A percentile compares a stretch with the other conserved stretches of the same genome.
These are phyloP conservation scores for Ephialtes manifestator DNA, from an alignment of 2,888 invertebrate genomes.

Conservation along the genomic window DNA sequence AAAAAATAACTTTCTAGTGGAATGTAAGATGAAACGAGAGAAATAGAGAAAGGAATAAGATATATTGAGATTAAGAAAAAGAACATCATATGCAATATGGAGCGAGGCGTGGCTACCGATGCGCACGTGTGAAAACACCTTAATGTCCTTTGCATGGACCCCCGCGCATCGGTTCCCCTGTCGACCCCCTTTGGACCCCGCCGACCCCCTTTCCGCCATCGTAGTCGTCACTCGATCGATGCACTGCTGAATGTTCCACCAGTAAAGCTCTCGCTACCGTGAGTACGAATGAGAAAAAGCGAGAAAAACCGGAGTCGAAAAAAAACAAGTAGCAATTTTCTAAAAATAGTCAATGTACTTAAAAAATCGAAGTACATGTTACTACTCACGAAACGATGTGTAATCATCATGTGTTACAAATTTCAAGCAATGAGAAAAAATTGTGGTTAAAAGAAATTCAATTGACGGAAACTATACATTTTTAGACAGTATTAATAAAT, in stretches of 20 bases:
- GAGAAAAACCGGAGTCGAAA: not conserved
- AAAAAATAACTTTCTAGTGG: not conserved
- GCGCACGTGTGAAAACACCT: slow-evolving; percentile 59
- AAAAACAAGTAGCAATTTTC: not conserved
- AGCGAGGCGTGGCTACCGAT: slow-evolving; percentile 57
- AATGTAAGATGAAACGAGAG: not conserved
- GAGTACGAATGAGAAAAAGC: not conserved
- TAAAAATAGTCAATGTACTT: too few relatives aligned
- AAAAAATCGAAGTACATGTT: too few relatives aligned
- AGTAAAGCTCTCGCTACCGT: slow-evolving; percentile 19
- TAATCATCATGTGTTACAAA: too few relatives aligned
- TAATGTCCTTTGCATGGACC: slow-evolving; percentile 63
- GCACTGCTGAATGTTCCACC: slow-evolving; percentile 46
- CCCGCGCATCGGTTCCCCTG: slow-evolving; percentile 25
- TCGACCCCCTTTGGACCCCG: not conserved
- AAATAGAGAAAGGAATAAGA: not conserved
- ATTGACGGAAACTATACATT: too few relatives aligned
- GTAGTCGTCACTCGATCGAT: slow-evolving; percentile 57
- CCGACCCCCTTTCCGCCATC: not conserved
- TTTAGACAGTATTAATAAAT: too few relatives aligned
- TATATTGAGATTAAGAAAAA: not conserved
- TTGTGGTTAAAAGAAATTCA: too few relatives aligned
- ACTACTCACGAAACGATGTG: too few relatives aligned
- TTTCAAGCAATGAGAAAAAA: too few relatives aligned
- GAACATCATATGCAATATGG: slow-evolving; percentile 11